Evolutionary conservation across 1,140 invertebrate genomes (phyloP).

Genomic region (Agraylea sexmaculata): DNA sequence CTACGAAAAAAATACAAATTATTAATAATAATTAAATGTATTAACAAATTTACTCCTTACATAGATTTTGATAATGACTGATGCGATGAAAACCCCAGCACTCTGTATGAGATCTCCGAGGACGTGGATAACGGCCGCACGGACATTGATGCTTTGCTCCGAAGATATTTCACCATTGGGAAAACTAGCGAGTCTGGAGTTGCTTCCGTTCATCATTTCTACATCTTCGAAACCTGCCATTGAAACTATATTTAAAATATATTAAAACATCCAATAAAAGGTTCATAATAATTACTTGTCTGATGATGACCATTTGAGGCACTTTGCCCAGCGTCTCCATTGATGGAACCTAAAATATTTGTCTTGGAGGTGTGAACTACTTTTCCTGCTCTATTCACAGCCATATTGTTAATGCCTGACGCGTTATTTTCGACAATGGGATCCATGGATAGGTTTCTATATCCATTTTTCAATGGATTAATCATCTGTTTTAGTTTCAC

Average conservation of each 20-base stretch:
- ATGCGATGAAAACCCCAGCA: constrained; percentile 73
- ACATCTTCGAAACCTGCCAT: constrained; percentile 17
- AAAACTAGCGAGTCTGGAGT: constrained; percentile 5
- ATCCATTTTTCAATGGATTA: constrained; percentile 16
- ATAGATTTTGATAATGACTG: constrained; percentile 70
- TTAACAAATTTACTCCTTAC: constrained; percentile 39
- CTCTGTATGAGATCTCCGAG: constrained; percentile 86
- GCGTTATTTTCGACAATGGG: no score
- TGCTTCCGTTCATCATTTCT: constrained; percentile 8
- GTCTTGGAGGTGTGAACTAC: constrained; percentile 7
- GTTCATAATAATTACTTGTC: not conserved
- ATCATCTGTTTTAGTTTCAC: not conserved
- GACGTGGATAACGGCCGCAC: constrained; percentile 86
- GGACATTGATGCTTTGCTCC: constrained; percentile 69
- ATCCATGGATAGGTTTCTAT: constrained; percentile 19
- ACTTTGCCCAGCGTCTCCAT: constrained; percentile 8
- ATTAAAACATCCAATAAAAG: not conserved
- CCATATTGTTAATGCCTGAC: not conserved
- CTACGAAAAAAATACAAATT: no score
- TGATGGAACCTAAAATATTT: constrained; percentile 13
- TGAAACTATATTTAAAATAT: not conserved
- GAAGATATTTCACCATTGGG: constrained; percentile 6
- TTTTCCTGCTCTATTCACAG: constrained; percentile 7
- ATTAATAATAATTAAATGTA: not conserved
- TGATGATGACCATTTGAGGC: constrained; percentile 10